Percentiles rank a stretch among this genome's conserved stretches.
These are phyloP conservation scores for Nephrocerus scutellatus DNA, from an alignment of 2,888 invertebrate genomes.

Conservation along the genomic window DNA sequence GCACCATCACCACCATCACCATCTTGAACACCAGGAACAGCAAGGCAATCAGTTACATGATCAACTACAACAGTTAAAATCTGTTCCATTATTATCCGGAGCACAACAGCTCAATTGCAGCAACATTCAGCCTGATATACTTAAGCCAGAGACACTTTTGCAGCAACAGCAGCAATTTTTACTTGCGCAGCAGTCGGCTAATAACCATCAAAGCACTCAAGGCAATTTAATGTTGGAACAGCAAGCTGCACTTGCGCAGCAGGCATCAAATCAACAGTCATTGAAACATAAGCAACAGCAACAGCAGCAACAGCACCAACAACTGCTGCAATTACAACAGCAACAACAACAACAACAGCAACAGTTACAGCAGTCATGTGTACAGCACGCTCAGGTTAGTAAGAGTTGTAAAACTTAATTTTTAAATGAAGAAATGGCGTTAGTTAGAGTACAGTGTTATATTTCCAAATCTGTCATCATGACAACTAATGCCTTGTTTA, in stretches of 20 bases:
- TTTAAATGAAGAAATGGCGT: constrained; percentile 10
- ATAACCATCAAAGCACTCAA: constrained; percentile 42
- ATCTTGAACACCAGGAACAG: constrained; percentile 25
- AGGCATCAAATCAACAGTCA: constrained; percentile 34
- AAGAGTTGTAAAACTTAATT: neutral
- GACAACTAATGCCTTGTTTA: no score
- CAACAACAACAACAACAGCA: constrained; percentile 52
- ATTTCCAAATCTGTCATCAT: no score
- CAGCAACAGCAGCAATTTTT: constrained; percentile 34
- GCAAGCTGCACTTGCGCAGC: constrained; percentile 34
- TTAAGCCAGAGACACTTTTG: constrained; percentile 30
- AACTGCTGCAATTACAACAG: constrained; percentile 44
- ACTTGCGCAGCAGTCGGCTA: constrained; percentile 28
- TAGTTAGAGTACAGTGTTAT: no score
- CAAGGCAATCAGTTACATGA: constrained; percentile 28
- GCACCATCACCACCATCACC: constrained; percentile 29
- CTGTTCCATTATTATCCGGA: no score
- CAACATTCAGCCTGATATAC: constrained; percentile 31
- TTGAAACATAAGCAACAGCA: constrained; percentile 39
- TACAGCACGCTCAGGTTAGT: constrained; percentile 34
- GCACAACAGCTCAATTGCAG: constrained; percentile 30
- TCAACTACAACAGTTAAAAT: constrained; percentile 30
- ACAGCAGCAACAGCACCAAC: constrained; percentile 33
- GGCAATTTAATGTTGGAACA: constrained; percentile 40
- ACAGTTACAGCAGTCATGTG: constrained; percentile 39